Base-by-base conservation (phyloP, 2,113 vertebrate species). In the Oophaga pumilio region DNA sequence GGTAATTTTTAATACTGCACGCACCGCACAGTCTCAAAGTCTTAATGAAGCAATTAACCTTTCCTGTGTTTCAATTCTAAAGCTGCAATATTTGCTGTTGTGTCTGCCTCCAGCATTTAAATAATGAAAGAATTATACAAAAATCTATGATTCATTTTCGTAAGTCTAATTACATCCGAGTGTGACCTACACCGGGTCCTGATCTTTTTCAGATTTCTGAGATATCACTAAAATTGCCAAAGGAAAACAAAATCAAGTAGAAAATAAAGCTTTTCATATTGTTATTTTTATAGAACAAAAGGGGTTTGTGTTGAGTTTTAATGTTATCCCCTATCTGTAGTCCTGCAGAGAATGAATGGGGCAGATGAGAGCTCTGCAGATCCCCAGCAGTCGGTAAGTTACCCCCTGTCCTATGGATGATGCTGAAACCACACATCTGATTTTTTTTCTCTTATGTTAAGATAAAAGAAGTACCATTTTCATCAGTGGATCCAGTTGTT, bases 31-130 rank as follows among this genome's bases (percentile, higher is more conserved):
- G 60, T 56, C 81, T 88, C 68, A 82, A 77, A 84, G 87, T 68
- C 73, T 77, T 88, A 88, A 88, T 84, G 87, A 88, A 88, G 87
- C 87, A 88, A 88, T 88, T 83, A 88, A 88, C 87, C 87, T 84
- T 88, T 84, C 57, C 81, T 82, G 20, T 84, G 80, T 84, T 77
- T 76, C 71, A 33, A 77, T 76, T 84, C 24, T 83, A 76, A 83
- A 76, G 33, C 86, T 66, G 79, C 24, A 77, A 43, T 86, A 66
- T 79, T 88, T 88, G 87, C 81, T 82, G 79, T 76, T 87, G 79
- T 83, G 26, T 26, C 24, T 68, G 87, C 80, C 81, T 49, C 71
- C 73, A 77, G 80, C 57, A 68, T 84, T 52, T 50, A 76, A 76
- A 82, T 76, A 50, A 76, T 64, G 56, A 83, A 62, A 15, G n/a